A percentile compares a stretch with the other conserved stretches of the same genome.
Evolutionary conservation across 2,888 invertebrate species (phyloP).

Genomic region (Aphodius granarius): DNA sequence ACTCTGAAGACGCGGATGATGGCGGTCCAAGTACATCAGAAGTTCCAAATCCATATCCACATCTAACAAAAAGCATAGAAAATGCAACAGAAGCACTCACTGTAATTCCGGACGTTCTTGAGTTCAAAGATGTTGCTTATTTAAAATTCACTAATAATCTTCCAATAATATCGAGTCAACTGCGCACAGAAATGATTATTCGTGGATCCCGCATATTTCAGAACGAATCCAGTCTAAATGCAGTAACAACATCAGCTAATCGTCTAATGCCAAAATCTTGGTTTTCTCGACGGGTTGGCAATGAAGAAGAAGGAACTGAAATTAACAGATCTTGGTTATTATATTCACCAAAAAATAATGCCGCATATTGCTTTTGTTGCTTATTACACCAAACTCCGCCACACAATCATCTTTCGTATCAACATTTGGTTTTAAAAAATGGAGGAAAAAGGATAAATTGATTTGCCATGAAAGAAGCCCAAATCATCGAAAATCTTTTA

Average conservation of each 20-base stretch:
- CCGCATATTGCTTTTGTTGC: conserved; percentile 27
- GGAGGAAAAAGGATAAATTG: conserved; percentile 23
- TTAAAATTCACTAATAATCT: conserved; percentile 24
- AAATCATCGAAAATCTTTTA: conserved; percentile 28
- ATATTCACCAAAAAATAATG: conserved; percentile 28
- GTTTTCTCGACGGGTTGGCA: conserved; percentile 24
- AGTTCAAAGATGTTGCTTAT: conserved; percentile 23
- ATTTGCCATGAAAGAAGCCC: conserved; percentile 26
- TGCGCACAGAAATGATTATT: conserved; percentile 28
- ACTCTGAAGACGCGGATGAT: conserved; percentile 6
- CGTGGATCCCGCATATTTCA: conserved; percentile 26
- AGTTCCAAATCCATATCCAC: conserved; percentile 4
- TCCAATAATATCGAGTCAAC: conserved; percentile 25
- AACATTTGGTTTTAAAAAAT: conserved; percentile 21
- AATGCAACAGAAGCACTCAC: conserved; percentile 26
- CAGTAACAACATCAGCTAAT: conserved; percentile 21
- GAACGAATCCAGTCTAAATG: conserved; percentile 22
- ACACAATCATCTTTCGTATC: conserved; percentile 16
- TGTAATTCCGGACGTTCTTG: conserved; percentile 23
- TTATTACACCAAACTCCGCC: conserved; percentile 22
- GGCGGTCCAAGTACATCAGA: conserved; percentile 15
- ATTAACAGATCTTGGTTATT: conserved; percentile 27
- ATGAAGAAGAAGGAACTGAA: conserved; percentile 27
- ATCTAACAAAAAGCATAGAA: conserved; percentile 24
- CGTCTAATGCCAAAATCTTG: conserved; percentile 26